phyloP scores from a whole-genome alignment of 2,113 vertebrate species.

The Poecile atricapillus region DNA sequence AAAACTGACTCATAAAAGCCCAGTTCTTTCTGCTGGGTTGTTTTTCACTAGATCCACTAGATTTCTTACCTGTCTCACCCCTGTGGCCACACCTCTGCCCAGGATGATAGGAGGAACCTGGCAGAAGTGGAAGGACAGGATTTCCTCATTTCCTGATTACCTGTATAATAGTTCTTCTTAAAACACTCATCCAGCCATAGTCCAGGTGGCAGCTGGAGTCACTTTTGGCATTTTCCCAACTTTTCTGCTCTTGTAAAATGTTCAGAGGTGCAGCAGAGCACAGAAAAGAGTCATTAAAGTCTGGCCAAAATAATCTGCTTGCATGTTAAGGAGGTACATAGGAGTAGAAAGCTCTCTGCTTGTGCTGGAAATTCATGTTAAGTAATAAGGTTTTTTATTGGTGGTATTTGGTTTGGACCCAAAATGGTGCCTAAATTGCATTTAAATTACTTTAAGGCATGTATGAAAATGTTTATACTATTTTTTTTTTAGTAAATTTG shows the following conservation, averaged over 20 bases:
- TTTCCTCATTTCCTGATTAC: not conserved
- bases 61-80: not conserved
- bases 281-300: not conserved
- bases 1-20: not conserved
- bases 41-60: not conserved
- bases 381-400: not conserved
- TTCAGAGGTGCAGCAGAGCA: not conserved
- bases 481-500: not conserved
- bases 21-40: not conserved
- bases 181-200: not conserved
- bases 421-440: not conserved
- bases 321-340: not conserved
- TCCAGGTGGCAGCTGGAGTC: not conserved
- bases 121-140: not conserved
- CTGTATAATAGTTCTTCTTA: not conserved
- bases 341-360: not conserved
- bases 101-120: not conserved
- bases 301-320: not conserved
- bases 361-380: not conserved
- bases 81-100: not conserved
- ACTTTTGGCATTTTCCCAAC: not conserved
- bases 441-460: not conserved
- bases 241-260: not conserved
- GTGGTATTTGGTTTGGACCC: not conserved
- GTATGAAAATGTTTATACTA: not conserved